Conservation (phyloP, 2,888 invertebrate species). For the Cylloceria caligata region DNA sequence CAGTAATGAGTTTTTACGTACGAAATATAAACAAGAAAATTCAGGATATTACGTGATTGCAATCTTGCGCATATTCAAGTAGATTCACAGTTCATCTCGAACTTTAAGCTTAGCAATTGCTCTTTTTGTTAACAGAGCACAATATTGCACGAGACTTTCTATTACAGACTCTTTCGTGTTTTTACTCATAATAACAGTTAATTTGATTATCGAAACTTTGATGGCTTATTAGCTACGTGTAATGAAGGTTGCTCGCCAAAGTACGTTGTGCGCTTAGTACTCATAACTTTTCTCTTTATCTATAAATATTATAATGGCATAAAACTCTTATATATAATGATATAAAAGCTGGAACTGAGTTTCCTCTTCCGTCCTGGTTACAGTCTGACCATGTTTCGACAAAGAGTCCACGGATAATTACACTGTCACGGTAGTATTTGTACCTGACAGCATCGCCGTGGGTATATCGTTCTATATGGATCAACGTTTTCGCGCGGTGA, state of each 20-base stretch:
- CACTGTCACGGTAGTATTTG: constrained; percentile 29
- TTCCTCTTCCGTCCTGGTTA: neutral
- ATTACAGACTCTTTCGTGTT: neutral
- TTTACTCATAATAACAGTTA: constrained; percentile 19
- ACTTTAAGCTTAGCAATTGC: neutral
- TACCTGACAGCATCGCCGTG: constrained; percentile 6
- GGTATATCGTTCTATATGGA: neutral
- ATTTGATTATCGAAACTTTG: constrained; percentile 57
- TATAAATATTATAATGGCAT: neutral
- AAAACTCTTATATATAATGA: neutral
- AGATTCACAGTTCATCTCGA: neutral
- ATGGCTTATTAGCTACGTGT: constrained; percentile 49
- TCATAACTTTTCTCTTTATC: constrained; percentile 25
- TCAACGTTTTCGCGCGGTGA: constrained; percentile 21
- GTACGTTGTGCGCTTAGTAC: neutral
- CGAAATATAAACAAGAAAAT: neutral
- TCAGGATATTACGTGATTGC: neutral
- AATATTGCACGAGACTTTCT: constrained; percentile 32
- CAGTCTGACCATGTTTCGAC: neutral
- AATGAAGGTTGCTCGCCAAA: constrained; percentile 23
- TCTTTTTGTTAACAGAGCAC: neutral
- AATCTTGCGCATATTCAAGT: constrained; percentile 3
- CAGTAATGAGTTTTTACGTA: no score
- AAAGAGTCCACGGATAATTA: constrained; percentile 22
- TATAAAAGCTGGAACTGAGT: constrained; percentile 16